These are phyloP conservation scores for Heliocidaris tuberculata DNA, from an alignment of 35 echinoderm and acorn worm genomes.

Conservation along the genomic window DNA sequence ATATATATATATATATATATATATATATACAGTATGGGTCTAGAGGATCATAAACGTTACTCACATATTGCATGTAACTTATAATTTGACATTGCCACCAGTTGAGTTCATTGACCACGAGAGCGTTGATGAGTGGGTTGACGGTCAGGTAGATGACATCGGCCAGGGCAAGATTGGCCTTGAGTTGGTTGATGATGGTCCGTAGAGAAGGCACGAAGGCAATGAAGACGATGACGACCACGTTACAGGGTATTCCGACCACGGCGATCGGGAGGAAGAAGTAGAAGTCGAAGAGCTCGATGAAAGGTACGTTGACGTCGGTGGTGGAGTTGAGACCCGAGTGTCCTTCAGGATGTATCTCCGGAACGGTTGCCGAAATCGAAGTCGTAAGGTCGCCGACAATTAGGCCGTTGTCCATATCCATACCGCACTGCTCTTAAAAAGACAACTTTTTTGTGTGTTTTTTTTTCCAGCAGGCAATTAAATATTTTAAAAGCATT, in stretches of 20 bases:
- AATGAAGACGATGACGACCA: conserved; percentile 6
- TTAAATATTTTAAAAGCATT: no score
- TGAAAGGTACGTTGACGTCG: neutral
- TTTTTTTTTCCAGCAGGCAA: no score
- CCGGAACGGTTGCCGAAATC: neutral
- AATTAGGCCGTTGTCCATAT: neutral
- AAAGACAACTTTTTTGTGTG: no score
- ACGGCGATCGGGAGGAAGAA: conserved; percentile 34
- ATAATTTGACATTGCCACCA: conserved; percentile 32
- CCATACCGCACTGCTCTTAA: neutral
- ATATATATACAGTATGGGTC: no score
- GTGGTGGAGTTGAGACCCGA: conserved; percentile 17
- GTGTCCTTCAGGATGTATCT: neutral
- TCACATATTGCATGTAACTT: conserved; percentile 45
- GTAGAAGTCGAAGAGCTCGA: conserved; percentile 35
- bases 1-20: no score
- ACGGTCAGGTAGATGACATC: conserved; percentile 36
- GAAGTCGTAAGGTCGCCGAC: neutral
- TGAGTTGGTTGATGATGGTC: conserved; percentile 43
- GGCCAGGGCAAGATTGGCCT: conserved; percentile 29
- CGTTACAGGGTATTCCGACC: conserved; percentile 20
- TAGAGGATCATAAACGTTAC: no score
- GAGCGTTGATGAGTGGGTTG: conserved; percentile 32
- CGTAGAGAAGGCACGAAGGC: conserved; percentile 10
- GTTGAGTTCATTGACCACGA: neutral